Conservation (phyloP, 2,888 invertebrate genomes). For the Notocelia uddmanniana region DNA sequence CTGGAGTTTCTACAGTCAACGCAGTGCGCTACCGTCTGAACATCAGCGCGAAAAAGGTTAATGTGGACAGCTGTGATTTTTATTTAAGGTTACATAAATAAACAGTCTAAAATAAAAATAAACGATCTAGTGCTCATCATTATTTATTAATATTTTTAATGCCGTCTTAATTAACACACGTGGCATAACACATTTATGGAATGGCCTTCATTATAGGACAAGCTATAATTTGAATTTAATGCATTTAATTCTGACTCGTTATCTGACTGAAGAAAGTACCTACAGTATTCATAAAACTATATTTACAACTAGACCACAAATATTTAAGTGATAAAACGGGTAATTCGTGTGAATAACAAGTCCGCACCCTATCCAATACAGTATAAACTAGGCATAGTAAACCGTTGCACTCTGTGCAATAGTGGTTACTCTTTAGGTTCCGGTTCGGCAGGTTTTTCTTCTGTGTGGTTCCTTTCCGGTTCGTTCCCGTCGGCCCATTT, state of each 20-base stretch:
- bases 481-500: constrained; percentile 88
- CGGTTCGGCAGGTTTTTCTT: constrained; percentile 74
- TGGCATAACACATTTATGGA: constrained; percentile 38
- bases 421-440: constrained; percentile 61
- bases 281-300: constrained; percentile 47
- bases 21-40: too few relatives aligned
- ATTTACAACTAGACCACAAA: constrained; percentile 49
- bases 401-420: constrained; percentile 29
- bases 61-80: too few relatives aligned
- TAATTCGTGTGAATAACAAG: constrained; percentile 29
- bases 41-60: too few relatives aligned
- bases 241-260: constrained; percentile 24
- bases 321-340: constrained; percentile 35
- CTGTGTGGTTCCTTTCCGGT: constrained; percentile 68
- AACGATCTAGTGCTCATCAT: constrained; percentile 7
- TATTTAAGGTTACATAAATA: too few relatives aligned
- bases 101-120: background rate
- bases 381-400: constrained; percentile 19
- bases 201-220: constrained; percentile 25
- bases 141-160: constrained; percentile 39
- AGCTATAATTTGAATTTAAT: constrained; percentile 30
- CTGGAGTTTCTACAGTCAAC: too few relatives aligned
- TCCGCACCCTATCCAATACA: constrained; percentile 47
- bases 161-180: constrained; percentile 35
- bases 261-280: constrained; percentile 28